A percentile compares a stretch with the other conserved stretches of the same genome.
phyloP scores from a whole-genome alignment of 2,113 vertebrate genomes.

The Chelonoidis abingdonii region DNA sequence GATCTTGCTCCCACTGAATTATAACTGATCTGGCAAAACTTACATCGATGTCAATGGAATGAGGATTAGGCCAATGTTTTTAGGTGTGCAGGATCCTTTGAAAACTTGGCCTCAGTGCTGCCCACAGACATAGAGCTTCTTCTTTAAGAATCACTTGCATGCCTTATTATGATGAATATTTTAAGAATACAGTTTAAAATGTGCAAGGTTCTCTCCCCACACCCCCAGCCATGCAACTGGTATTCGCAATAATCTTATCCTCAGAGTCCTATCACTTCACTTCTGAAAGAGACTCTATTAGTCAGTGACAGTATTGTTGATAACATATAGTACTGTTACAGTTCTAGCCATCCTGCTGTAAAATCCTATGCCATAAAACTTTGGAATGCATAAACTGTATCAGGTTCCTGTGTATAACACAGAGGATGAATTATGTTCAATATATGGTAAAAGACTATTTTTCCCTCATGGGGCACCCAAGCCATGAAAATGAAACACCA shows the following conservation, averaged over 20 bases:
- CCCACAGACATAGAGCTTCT: background rate
- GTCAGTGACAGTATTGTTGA: rapidly evolving
- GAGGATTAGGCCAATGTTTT: background rate
- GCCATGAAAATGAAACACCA: background rate
- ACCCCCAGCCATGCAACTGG: background rate
- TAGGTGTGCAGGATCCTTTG: background rate
- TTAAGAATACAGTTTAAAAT: background rate
- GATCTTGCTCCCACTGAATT: background rate
- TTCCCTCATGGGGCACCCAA: background rate
- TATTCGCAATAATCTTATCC: background rate
- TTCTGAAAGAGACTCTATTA: background rate
- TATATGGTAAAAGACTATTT: background rate
- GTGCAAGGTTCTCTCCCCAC: background rate
- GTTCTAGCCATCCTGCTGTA: background rate
- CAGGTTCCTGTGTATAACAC: background rate
- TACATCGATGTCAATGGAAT: background rate
- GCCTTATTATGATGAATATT: background rate
- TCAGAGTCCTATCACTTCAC: background rate
- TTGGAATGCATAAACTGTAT: background rate
- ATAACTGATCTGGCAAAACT: background rate
- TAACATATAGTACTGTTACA: background rate
- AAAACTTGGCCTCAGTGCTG: background rate
- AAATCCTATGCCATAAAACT: background rate
- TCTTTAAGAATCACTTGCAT: background rate
- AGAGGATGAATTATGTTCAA: background rate